Evolutionary conservation across 2,888 invertebrate species (phyloP), one percentile per base, ranked within the genome.

Genomic region (Drepanosiphum platanoidis): DNA sequence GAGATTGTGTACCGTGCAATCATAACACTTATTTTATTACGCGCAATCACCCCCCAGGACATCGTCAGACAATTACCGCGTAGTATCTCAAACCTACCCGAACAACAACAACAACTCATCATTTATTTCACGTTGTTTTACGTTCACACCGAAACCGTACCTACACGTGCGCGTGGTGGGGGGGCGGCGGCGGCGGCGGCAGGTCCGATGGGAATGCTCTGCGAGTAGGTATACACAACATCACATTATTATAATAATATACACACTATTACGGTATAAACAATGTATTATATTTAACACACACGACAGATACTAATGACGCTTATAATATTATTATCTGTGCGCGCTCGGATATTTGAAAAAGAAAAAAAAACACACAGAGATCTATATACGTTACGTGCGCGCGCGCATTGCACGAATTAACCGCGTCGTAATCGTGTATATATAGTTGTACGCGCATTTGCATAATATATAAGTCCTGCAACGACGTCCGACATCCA

Each of bases 351-450:
- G 58, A 84, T 75, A 39, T 46, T 84, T 84, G 39, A 77, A 70
- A 68, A 58, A n/a, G n/a, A n/a, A n/a, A n/a, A n/a, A n/a, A n/a
- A n/a, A n/a, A n/a, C n/a, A n/a, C n/a, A n/a, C n/a, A n/a, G 58
- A 77, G 84, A 77, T 68, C 68, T 75, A 66, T n/a, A 32, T 34
- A 77, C 11, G 13, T n/a, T n/a, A 22, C 27, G 34, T n/a, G n/a
- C n/a, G n/a, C n/a, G 46, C 5, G 22, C 30, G 22, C 30, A 36
- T 52, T 39, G 58, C 70, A 84, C 77, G 75, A 77, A 84, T 84
- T 84, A 84, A 77, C 84, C 58, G 58, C 58, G 46, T 84, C 68
- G 77, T 68, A 84, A 84, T 70, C 77, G 77, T 77, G 70, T 84
- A 72, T 32, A 80, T n/a, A n/a, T 32, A 72, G 75, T 39, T 68